Evolutionary conservation across 2,113 vertebrate species (phyloP).

Genomic region (Maccullochella peelii): DNA sequence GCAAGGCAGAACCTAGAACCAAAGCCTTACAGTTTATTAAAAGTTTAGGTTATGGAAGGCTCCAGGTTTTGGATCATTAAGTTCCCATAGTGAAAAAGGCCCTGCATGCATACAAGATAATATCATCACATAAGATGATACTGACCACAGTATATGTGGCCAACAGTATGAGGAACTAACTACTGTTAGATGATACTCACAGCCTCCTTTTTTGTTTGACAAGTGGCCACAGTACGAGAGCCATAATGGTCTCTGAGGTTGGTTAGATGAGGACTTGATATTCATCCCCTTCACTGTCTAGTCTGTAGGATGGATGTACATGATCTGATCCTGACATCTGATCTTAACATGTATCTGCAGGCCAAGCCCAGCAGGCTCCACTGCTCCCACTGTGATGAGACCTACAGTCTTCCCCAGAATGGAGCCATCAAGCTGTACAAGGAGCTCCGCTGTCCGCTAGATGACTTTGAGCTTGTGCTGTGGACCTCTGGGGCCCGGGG

Average conservation of each 20-base stretch:
- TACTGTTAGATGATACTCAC: no score
- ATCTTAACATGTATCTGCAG: slow-evolving; percentile 71
- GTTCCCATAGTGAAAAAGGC: not conserved
- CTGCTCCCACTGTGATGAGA: slow-evolving; percentile 98
- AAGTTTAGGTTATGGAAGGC: not conserved
- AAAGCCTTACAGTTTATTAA: not conserved
- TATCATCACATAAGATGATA: not conserved
- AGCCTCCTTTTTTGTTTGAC: no score
- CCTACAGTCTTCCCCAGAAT: slow-evolving; percentile 95
- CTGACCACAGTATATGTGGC: not conserved
- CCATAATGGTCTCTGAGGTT: not conserved
- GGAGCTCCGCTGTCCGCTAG: slow-evolving; percentile 94
- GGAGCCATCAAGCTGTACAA: slow-evolving; percentile 98
- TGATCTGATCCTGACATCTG: not conserved
- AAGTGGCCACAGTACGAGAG: not conserved
- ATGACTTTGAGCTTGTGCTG: slow-evolving; percentile 96
- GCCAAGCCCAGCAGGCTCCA: slow-evolving; percentile 96
- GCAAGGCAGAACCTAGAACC: no score
- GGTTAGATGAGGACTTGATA: not conserved
- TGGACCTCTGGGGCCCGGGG: slow-evolving; percentile 96
- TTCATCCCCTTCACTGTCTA: not conserved
- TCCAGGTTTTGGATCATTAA: not conserved
- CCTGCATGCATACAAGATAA: not conserved
- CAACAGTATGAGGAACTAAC: no score
- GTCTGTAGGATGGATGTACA: not conserved